Base-by-base conservation (phyloP, 1,140 invertebrate genomes). In the Metaphire vulgaris region DNA sequence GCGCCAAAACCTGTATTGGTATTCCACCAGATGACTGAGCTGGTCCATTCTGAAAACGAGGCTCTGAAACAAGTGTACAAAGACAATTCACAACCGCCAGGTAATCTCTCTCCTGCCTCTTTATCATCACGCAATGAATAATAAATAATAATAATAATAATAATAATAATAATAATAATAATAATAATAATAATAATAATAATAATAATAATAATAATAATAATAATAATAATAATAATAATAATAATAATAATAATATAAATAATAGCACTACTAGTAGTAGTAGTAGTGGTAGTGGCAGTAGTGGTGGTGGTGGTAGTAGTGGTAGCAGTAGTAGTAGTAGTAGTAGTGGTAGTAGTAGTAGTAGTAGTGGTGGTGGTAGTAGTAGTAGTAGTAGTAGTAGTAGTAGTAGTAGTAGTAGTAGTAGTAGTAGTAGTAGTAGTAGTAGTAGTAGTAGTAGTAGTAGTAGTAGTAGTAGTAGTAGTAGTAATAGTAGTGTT, bases 361-460 rank as follows among this genome's bases (percentile, higher is more conserved):
- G 30, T 31, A 31, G 67, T 31, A 26, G n/a, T 69, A 69, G 30
- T 69, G 26, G 30, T 28, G 28, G 67, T 31, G 26, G n/a, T 28
- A 69, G n/a, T 28, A 56, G 41, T 56, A 56, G 41, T 56, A 56
- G 41, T 56, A 56, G 67, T 69, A 69, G 67, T 69, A 69, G 67
- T 69, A 69, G 67, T 69, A 69, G 67, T 69, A 69, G 67, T 69
- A 69, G 67, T 69, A 69, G 67, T 69, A 28, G 67, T 69, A 69
- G 30, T 69, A 69, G 67, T 69, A 69, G 67, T 69, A 69, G 67
- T 69, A 28, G 67, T 69, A 69, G 67, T 69, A 69, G 67, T 69
- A 69, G 67, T 69, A 69, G 67, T 69, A 69, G 67, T 69, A 69
- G 67, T 69, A 69, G 67, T 69, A 69, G 67, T 69, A 69, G 67